These are phyloP conservation scores for Heteromyza rotundicornis DNA, from an alignment of 2,888 invertebrate species.

Conservation along the genomic window DNA sequence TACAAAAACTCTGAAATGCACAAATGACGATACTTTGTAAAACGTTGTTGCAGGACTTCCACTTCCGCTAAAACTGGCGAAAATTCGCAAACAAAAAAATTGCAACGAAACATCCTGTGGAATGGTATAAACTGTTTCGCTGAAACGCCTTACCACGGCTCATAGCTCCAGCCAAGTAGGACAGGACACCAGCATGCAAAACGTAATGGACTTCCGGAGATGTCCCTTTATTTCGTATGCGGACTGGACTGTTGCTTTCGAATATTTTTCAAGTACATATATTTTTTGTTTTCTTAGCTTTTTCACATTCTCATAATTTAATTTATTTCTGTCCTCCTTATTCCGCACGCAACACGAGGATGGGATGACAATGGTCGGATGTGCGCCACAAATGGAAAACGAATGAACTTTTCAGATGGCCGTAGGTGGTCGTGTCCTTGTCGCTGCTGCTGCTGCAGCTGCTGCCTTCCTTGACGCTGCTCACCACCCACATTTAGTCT, in stretches of 20 bases:
- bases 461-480: conserved; percentile 27
- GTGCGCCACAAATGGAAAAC: background rate
- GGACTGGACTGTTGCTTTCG: no score
- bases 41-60: conserved; percentile 12
- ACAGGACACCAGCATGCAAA: background rate
- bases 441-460: conserved; percentile 25
- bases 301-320: background rate
- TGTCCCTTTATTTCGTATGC: conserved; percentile 2
- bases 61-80: no score
- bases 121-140: background rate
- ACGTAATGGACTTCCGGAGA: conserved; percentile 13
- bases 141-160: no score
- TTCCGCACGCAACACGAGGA: background rate
- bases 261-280: no score
- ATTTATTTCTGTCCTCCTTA: background rate
- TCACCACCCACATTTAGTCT: background rate
- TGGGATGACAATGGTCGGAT: background rate
- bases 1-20: conserved; percentile 15
- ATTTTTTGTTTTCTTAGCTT: background rate
- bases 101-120: background rate
- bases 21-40: conserved; percentile 10
- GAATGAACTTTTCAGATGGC: conserved; percentile 2
- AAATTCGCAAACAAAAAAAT: no score
- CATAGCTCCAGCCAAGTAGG: background rate
- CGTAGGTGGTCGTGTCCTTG: conserved; percentile 2